Evolutionary conservation across 2,888 invertebrate genomes (phyloP).

Genomic region (Melolontha melolontha): DNA sequence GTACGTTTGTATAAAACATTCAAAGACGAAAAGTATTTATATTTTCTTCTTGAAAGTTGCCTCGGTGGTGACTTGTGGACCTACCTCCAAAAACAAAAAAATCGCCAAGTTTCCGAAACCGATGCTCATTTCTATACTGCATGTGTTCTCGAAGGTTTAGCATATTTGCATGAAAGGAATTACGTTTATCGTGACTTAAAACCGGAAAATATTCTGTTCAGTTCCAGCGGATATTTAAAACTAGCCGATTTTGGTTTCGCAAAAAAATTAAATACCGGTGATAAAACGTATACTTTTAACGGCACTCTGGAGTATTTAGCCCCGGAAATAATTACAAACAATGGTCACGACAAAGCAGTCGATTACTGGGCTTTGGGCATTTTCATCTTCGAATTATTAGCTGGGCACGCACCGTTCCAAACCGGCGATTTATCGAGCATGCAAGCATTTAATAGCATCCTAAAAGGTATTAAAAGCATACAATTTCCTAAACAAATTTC

Average conservation of each 20-base stretch:
- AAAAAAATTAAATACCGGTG: constrained; percentile 74
- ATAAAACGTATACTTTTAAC: constrained; percentile 95
- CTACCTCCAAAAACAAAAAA: constrained; percentile 82
- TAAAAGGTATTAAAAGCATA: constrained; percentile 92
- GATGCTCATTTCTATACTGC: constrained; percentile 90
- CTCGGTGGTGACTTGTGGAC: constrained; percentile 97
- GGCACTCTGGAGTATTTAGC: constrained; percentile 94
- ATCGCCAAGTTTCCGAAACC: constrained; percentile 81
- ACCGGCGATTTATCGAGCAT: constrained; percentile 91
- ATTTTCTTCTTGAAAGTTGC: constrained; percentile 95
- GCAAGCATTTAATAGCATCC: constrained; percentile 93
- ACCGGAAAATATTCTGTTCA: constrained; percentile 93
- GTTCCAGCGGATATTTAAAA: constrained; percentile 87
- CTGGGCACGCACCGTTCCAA: constrained; percentile 91
- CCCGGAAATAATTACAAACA: constrained; percentile 91
- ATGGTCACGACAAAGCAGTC: constrained; percentile 85
- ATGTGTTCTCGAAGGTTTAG: constrained; percentile 93
- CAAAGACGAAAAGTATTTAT: constrained; percentile 91
- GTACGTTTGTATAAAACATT: constrained; percentile 88
- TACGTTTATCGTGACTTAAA: constrained; percentile 89
- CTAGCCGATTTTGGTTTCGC: constrained; percentile 96
- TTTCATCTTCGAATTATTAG: constrained; percentile 86
- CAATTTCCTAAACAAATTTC: constrained; percentile 79
- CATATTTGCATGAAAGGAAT: constrained; percentile 86
- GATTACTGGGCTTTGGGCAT: constrained; percentile 97